Percentiles rank a stretch among this genome's conserved stretches.
These are phyloP conservation scores for Salvelinus fontinalis DNA, from an alignment of 2,113 vertebrate genomes.

Conservation along the genomic window DNA sequence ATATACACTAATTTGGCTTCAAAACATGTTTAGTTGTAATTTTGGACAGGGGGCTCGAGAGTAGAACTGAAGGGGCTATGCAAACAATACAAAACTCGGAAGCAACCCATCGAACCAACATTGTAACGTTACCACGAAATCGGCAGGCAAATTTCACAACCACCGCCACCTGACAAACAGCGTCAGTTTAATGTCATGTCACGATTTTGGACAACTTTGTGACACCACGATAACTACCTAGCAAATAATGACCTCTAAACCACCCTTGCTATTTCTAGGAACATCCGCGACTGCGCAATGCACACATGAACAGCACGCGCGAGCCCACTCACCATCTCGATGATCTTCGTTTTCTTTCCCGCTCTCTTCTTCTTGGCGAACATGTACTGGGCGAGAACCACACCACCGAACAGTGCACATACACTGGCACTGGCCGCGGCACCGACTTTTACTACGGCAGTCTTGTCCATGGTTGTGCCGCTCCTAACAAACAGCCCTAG, in stretches of 20 bases:
- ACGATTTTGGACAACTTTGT: neutral
- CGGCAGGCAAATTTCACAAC: no score
- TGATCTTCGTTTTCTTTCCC: slow-evolving; percentile 92
- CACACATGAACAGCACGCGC: neutral
- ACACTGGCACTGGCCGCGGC: slow-evolving; percentile 90
- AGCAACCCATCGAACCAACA: neutral
- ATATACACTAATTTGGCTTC: neutral
- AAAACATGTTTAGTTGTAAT: neutral
- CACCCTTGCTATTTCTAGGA: slow-evolving; percentile 37
- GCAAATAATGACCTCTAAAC: slow-evolving; percentile 64
- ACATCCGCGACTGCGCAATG: slow-evolving; percentile 22
- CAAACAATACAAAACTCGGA: neutral
- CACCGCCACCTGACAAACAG: neutral
- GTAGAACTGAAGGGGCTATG: neutral
- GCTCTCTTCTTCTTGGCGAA: slow-evolving; percentile 92
- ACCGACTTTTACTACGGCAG: slow-evolving; percentile 85
- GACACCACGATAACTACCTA: neutral
- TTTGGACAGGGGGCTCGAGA: neutral
- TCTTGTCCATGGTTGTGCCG: slow-evolving; percentile 64
- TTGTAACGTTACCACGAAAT: neutral
- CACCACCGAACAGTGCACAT: slow-evolving; percentile 86
- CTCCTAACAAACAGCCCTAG: neutral
- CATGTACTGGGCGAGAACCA: slow-evolving; percentile 90
- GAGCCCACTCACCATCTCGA: slow-evolving; percentile 88
- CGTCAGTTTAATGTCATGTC: neutral